Evolutionary conservation across 2,113 vertebrate genomes (phyloP).

Genomic region (Amphiprion ocellaris): DNA sequence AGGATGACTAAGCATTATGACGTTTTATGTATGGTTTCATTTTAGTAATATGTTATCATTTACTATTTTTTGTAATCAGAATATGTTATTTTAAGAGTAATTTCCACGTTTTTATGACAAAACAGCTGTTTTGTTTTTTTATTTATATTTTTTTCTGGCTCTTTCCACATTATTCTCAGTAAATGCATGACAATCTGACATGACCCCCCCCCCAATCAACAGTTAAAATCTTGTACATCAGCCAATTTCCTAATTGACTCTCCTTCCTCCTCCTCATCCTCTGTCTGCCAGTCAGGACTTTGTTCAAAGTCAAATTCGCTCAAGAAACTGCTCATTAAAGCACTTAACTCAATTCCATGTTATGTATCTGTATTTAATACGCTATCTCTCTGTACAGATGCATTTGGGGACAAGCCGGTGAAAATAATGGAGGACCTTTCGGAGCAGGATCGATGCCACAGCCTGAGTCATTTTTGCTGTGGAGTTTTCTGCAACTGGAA

Average conservation of each 20-base stretch:
- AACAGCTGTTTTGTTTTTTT: too few relatives aligned
- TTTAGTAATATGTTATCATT: background rate
- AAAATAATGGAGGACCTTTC: conserved; percentile 1
- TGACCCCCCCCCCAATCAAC: too few relatives aligned
- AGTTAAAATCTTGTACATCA: too few relatives aligned
- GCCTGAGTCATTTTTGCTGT: conserved; percentile 43
- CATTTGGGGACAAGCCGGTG: background rate
- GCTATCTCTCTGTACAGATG: background rate
- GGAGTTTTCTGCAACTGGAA: conserved; percentile 63
- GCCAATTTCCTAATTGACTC: background rate
- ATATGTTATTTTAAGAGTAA: too few relatives aligned
- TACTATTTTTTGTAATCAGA: background rate
- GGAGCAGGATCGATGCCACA: conserved; percentile 15
- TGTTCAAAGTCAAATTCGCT: background rate
- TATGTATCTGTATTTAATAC: too few relatives aligned
- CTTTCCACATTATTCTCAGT: too few relatives aligned
- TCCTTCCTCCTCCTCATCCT: background rate
- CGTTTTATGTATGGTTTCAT: too few relatives aligned
- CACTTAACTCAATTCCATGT: too few relatives aligned
- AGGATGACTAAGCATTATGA: too few relatives aligned
- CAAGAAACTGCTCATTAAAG: background rate
- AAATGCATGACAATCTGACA: too few relatives aligned
- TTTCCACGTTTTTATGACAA: too few relatives aligned
- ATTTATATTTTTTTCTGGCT: too few relatives aligned
- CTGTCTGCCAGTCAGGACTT: conserved; percentile 3